Evolutionary conservation across 2,888 invertebrate genomes (phyloP).

Genomic region (Xanthia togata): DNA sequence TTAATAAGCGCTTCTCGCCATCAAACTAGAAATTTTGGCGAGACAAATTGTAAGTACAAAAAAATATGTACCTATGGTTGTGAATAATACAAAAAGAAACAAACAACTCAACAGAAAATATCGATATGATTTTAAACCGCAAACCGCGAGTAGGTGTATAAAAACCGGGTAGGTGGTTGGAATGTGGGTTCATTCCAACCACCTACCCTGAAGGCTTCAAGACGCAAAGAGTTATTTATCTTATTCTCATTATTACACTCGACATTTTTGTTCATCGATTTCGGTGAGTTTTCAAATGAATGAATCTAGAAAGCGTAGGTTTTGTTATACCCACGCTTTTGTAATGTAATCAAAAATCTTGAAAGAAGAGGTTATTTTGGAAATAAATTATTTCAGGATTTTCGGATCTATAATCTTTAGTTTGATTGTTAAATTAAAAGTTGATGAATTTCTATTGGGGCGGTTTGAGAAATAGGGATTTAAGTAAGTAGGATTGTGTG

Average conservation of each 20-base stretch:
- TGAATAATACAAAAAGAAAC: no score
- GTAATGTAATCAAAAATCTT: neutral
- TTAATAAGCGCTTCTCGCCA: no score
- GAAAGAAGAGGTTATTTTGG: neutral
- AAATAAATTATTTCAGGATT: slow-evolving; percentile 9
- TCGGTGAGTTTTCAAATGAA: neutral
- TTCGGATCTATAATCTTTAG: neutral
- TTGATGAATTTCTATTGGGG: neutral
- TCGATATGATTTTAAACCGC: no score
- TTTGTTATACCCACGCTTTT: neutral
- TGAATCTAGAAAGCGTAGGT: slow-evolving; percentile 8
- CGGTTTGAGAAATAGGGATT: neutral
- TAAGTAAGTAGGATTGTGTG: neutral
- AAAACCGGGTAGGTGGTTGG: no score
- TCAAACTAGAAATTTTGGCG: no score
- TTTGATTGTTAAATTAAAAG: neutral
- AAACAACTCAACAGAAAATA: no score
- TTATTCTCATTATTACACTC: slow-evolving; percentile 1
- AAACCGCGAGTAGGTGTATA: neutral
- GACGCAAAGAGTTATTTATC: slow-evolving; percentile 1
- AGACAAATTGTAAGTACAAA: no score
- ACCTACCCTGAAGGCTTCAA: neutral
- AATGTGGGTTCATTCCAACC: slow-evolving; percentile 5
- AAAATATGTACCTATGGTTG: no score
- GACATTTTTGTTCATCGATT: slow-evolving; percentile 12